Evolutionary conservation across 2,113 vertebrate species (phyloP).

Genomic region (Plotosus lineatus): DNA sequence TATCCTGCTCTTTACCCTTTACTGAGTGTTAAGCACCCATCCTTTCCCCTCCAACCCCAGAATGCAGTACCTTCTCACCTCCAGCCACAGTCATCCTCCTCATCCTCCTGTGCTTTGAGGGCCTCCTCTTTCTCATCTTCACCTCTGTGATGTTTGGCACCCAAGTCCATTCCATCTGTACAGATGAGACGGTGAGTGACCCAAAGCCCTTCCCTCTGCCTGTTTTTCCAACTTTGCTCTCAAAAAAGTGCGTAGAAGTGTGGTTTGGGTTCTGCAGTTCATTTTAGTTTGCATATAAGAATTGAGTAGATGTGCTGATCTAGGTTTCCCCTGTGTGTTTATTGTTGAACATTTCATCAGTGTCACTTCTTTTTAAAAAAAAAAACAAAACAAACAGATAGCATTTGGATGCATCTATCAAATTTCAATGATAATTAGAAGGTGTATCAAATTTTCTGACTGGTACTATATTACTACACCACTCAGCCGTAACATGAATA

Average conservation of each 20-base stretch:
- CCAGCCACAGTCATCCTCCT: conserved; percentile 96
- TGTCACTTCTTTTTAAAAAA: background rate
- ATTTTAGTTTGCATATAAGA: background rate
- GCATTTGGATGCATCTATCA: too few relatives aligned
- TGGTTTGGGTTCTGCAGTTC: background rate
- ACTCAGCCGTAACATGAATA: too few relatives aligned
- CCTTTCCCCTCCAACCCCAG: conserved; percentile 71
- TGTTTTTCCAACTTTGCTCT: background rate
- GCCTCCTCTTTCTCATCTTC: conserved; percentile 97
- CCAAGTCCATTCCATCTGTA: conserved; percentile 99
- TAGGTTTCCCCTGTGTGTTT: background rate
- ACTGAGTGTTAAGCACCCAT: conserved; percentile 43
- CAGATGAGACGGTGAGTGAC: conserved; percentile 93
- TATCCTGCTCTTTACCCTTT: conserved; percentile 4
- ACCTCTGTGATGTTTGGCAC: conserved; percentile 99
- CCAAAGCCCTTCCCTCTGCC: conserved; percentile 13
- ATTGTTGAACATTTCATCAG: background rate
- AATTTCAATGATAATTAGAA: too few relatives aligned
- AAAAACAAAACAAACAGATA: too few relatives aligned
- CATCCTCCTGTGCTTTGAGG: conserved; percentile 96
- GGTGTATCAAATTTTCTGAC: too few relatives aligned
- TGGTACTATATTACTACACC: too few relatives aligned
- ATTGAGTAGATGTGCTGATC: background rate
- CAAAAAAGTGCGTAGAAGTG: conserved; percentile 4
- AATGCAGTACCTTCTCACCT: conserved; percentile 97